A percentile compares a stretch with the other conserved stretches of the same genome.
Conservation (phyloP, 2,797 vertebrate species). For the Sebastes aleutianus region DNA sequence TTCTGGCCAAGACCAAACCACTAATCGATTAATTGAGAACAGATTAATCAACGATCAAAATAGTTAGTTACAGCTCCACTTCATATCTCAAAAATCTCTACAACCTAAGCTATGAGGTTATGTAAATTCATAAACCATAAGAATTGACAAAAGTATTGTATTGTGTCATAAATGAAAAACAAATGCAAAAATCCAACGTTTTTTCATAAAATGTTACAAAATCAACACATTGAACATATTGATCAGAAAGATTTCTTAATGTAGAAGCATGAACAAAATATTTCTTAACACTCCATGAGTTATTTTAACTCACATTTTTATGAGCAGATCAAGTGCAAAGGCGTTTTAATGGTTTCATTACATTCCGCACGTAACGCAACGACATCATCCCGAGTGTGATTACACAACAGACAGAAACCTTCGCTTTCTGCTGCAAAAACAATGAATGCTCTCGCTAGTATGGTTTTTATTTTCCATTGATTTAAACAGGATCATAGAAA, state of each 20-base stretch:
- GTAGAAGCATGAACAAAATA: not conserved
- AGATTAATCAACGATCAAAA: too few species aligned
- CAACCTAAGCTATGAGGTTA: not conserved
- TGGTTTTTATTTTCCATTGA: too few species aligned
- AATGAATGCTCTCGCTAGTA: too few species aligned
- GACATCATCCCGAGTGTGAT: not conserved
- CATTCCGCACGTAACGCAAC: not conserved
- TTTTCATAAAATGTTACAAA: too few species aligned
- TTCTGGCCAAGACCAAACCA: too few species aligned
- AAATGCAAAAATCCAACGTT: too few species aligned
- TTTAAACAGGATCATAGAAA: too few species aligned
- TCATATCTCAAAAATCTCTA: too few species aligned
- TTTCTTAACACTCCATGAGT: not conserved
- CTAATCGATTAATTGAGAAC: too few species aligned
- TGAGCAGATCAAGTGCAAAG: not conserved
- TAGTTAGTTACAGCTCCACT: too few species aligned
- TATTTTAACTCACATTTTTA: not conserved
- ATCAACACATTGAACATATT: not conserved
- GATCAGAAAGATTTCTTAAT: not conserved
- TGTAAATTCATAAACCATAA: too few species aligned
- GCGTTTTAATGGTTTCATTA: not conserved
- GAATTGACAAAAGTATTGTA: not conserved
- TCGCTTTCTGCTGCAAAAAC: too few species aligned
- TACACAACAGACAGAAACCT: not conserved
- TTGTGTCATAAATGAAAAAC: not conserved